Evolutionary conservation across 1,140 invertebrate genomes (phyloP).

Genomic region (Apolygus lucorum): DNA sequence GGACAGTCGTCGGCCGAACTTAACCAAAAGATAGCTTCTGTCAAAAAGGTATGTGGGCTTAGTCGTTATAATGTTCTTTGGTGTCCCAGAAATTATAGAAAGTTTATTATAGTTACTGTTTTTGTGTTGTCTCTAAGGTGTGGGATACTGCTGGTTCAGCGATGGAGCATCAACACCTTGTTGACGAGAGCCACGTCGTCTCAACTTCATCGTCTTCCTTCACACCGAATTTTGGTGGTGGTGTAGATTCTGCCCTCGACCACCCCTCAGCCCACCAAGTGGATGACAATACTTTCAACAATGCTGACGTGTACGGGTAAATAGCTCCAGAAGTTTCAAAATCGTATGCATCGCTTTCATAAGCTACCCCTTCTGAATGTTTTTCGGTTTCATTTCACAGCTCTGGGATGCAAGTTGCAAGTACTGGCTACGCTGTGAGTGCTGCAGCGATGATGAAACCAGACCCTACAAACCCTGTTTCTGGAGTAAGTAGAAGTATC

Average conservation of each 20-base stretch:
- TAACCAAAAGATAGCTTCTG: slow-evolving; percentile 87
- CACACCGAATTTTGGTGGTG: slow-evolving; percentile 35
- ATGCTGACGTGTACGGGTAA: slow-evolving; percentile 28
- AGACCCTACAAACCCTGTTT: slow-evolving; percentile 25
- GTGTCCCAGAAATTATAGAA: no score
- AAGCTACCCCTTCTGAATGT: background rate
- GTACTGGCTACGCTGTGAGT: slow-evolving; percentile 22
- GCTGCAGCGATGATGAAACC: slow-evolving; percentile 28
- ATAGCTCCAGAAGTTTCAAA: background rate
- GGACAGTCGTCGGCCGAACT: slow-evolving; percentile 74
- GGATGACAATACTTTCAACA: slow-evolving; percentile 17
- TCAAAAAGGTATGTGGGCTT: slow-evolving; percentile 67
- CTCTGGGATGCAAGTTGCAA: slow-evolving; percentile 27
- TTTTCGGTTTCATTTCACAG: slow-evolving; percentile 5
- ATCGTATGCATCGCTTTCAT: no score
- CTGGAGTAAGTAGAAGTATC: background rate
- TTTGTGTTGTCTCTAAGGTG: slow-evolving; percentile 13
- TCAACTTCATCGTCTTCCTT: slow-evolving; percentile 39
- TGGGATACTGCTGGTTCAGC: slow-evolving; percentile 46
- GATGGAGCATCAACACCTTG: slow-evolving; percentile 60
- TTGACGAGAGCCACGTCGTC: slow-evolving; percentile 43
- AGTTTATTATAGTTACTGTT: no score
- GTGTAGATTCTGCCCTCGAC: slow-evolving; percentile 28
- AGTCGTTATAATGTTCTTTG: no score
- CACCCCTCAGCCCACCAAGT: slow-evolving; percentile 11